phyloP scores from a whole-genome alignment of 2,797 vertebrate genomes.

The Halcyon smyrnensis region DNA sequence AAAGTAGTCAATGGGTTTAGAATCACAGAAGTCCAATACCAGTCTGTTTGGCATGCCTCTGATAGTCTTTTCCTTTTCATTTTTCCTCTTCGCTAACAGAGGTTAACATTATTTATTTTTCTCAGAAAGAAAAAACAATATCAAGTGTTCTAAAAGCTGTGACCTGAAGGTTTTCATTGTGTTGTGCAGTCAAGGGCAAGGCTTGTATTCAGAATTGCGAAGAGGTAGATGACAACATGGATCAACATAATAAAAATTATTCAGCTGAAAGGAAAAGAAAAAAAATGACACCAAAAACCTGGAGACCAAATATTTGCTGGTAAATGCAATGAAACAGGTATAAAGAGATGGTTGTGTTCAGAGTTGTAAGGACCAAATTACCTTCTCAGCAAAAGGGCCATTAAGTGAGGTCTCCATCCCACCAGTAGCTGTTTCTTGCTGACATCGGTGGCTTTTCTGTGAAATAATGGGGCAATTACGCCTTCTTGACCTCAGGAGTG shows the following conservation, averaged over 20 bases:
- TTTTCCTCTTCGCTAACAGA: not conserved
- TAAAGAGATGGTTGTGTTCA: not conserved
- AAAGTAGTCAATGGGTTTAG: not conserved
- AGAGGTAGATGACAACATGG: not conserved
- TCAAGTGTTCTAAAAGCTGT: conserved; percentile 59
- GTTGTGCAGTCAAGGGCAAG: conserved; percentile 35
- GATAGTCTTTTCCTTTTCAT: not conserved
- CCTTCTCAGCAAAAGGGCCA: not conserved
- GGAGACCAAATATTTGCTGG: not conserved
- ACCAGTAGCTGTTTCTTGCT: not conserved
- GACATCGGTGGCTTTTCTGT: not conserved
- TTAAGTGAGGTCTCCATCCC: conserved; percentile 23
- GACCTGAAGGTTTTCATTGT: conserved; percentile 43
- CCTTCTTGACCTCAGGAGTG: not conserved
- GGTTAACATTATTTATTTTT: conserved; percentile 34
- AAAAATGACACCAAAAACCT: not conserved
- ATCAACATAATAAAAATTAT: conserved; percentile 31
- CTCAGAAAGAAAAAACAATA: conserved; percentile 3
- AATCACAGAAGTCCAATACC: not conserved
- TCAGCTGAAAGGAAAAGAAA: not conserved
- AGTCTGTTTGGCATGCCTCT: not conserved
- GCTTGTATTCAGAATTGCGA: not conserved
- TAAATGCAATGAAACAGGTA: not conserved
- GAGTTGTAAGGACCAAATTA: conserved; percentile 19
- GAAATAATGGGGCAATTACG: conserved; percentile 12